Conservation (phyloP, 2,113 vertebrate species). For the Dasypus novemcinctus region DNA sequence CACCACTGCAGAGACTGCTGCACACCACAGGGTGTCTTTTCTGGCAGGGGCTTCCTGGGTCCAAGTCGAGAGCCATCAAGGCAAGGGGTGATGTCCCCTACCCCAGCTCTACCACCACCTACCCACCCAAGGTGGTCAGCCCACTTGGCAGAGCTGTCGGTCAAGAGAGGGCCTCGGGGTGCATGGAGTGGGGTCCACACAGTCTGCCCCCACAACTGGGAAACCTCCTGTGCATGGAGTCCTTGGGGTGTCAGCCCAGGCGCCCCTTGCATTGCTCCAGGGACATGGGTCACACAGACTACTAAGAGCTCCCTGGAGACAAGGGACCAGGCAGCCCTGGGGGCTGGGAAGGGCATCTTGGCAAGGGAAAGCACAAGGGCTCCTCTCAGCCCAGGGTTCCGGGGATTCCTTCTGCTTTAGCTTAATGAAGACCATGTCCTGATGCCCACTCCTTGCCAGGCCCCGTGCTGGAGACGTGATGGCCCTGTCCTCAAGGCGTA, state of each 20-base stretch:
- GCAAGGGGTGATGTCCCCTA: neutral
- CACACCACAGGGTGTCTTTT: neutral
- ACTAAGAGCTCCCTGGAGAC: fast-evolving
- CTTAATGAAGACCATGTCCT: neutral
- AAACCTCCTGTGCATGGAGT: fast-evolving
- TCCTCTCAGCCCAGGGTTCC: neutral
- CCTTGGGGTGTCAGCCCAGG: neutral
- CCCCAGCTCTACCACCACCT: neutral
- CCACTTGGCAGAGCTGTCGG: neutral
- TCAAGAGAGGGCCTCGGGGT: neutral
- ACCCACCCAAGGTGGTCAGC: neutral
- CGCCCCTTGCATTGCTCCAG: neutral
- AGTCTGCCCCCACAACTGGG: neutral
- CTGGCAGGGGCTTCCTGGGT: neutral
- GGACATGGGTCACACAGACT: neutral
- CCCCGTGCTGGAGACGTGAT: neutral
- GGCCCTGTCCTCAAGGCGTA: neutral
- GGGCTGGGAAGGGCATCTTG: neutral
- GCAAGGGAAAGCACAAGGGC: neutral
- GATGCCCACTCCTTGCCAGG: neutral
- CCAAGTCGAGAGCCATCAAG: neutral
- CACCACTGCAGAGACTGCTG: neutral
- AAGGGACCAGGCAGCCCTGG: neutral
- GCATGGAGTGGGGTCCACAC: neutral
- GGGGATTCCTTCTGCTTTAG: neutral